Conservation (phyloP, 1,140 invertebrate species). For the Phortica variegata region DNA sequence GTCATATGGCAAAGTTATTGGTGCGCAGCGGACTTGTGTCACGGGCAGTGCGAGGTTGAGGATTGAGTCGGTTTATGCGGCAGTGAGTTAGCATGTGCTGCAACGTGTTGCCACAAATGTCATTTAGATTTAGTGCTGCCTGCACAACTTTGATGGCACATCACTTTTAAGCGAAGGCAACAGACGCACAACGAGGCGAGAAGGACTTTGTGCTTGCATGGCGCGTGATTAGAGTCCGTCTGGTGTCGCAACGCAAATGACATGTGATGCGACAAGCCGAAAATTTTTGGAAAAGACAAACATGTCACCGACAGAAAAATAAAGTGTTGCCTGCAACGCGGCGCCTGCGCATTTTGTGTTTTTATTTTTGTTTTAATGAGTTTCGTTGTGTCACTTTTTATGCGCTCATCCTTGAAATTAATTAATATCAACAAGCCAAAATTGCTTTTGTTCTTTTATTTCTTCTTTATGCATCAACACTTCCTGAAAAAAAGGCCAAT, state of each 20-base stretch:
- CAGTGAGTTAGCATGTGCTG: no score
- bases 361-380: no score
- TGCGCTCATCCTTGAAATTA: no score
- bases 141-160: conserved; percentile 48
- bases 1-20: conserved; percentile 2
- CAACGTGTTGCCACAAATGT: conserved; percentile 8
- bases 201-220: background rate
- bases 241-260: background rate
- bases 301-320: conserved; percentile 18
- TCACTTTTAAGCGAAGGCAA: conserved; percentile 40
- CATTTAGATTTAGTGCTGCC: conserved; percentile 53
- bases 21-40: conserved; percentile 6
- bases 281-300: background rate
- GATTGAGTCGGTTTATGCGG: no score
- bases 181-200: conserved; percentile 9
- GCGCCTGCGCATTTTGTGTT: conserved; percentile 17
- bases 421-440: no score
- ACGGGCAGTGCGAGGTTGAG: background rate
- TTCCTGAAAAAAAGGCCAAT: no score
- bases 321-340: conserved; percentile 11
- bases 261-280: background rate
- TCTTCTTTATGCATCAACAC: no score
- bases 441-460: no score
- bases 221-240: background rate
- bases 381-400: no score